Percentiles rank a stretch among this genome's conserved stretches.
These are phyloP conservation scores for Rhamphomyia laevipes DNA, from an alignment of 2,888 invertebrate species.

Conservation along the genomic window DNA sequence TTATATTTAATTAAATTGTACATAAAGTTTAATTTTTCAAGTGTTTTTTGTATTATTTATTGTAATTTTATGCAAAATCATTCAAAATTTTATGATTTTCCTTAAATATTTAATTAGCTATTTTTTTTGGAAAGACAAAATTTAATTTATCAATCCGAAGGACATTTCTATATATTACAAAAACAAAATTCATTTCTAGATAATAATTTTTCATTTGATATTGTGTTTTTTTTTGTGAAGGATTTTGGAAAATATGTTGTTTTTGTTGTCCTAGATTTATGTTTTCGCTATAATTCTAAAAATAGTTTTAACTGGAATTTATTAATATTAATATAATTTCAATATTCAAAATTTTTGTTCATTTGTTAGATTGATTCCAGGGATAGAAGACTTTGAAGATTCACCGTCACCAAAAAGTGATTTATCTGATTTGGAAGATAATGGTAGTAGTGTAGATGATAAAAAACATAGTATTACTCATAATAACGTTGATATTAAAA, in stretches of 20 bases:
- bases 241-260: too few species aligned
- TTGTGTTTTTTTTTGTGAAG: too few species aligned
- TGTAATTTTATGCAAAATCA: background rate
- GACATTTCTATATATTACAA: background rate
- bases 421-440: slow-evolving; percentile 52
- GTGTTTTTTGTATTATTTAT: too few species aligned
- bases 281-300: background rate
- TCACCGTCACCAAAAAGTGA: slow-evolving; percentile 67
- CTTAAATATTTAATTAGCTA: background rate
- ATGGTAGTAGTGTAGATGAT: slow-evolving; percentile 18
- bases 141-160: background rate
- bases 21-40: too few species aligned
- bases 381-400: slow-evolving; percentile 68
- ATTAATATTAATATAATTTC: background rate
- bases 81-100: background rate
- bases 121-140: background rate
- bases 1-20: background rate
- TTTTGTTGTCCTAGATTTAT: background rate
- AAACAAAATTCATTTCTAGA: too few species aligned
- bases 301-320: background rate
- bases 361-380: slow-evolving; percentile 63
- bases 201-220: too few species aligned
- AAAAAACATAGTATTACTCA: slow-evolving; percentile 4
- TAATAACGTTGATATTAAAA: slow-evolving; percentile 9
- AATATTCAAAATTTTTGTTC: too few species aligned